Evolutionary conservation across 2,113 vertebrate species (phyloP).

Genomic region (Trinectes maculatus): DNA sequence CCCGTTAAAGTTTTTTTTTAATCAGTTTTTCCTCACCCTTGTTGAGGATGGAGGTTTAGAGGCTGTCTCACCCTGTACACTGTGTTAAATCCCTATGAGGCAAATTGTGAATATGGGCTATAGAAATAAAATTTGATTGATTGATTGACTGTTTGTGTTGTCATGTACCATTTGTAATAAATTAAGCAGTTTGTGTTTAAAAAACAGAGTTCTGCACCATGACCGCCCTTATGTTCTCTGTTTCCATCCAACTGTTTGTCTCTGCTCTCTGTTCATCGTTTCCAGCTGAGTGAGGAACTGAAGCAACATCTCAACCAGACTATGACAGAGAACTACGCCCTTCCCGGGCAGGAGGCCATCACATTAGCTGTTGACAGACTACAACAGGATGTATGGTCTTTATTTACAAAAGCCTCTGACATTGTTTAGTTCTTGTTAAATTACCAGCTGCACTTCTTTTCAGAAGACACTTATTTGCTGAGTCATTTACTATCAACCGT

Average conservation of each 20-base stretch:
- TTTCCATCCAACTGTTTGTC: neutral
- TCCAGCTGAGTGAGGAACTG: conserved; percentile 86
- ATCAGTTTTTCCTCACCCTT: no score
- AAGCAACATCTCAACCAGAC: conserved; percentile 85
- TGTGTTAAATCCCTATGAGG: no score
- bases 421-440: conserved; percentile 13
- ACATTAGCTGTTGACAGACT: conserved; percentile 85
- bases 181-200: neutral
- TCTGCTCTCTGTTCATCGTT: conserved; percentile 10
- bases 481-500: neutral
- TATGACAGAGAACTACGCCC: conserved; percentile 83
- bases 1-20: no score
- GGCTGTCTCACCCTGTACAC: no score
- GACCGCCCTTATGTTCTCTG: no score
- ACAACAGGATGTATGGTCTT: conserved; percentile 85
- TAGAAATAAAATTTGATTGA: no score
- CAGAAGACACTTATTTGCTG: neutral
- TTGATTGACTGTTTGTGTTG: neutral
- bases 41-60: no score
- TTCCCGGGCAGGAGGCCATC: conserved; percentile 79
- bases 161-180: neutral
- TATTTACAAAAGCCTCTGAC: neutral
- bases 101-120: no score
- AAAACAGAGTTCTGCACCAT: neutral
- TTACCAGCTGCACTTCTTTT: neutral